These are phyloP conservation scores for Gymnocypris eckloni DNA, from an alignment of 2,797 vertebrate species.

Conservation along the genomic window DNA sequence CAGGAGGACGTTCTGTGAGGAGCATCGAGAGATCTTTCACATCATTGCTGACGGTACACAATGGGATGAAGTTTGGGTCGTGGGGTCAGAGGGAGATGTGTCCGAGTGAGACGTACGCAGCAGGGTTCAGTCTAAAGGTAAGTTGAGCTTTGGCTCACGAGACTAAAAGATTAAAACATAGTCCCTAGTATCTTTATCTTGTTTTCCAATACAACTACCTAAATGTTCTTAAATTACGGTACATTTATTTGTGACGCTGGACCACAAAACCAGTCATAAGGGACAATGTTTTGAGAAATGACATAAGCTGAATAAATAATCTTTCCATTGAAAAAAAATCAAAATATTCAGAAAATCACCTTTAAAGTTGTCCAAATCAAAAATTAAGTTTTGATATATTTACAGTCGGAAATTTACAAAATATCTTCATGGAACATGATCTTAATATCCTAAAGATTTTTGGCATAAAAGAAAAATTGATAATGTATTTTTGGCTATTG, in stretches of 20 bases:
- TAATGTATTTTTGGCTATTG: too few relatives aligned
- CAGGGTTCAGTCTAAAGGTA: conserved; percentile 47
- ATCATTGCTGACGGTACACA: background rate
- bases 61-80: conserved; percentile 19
- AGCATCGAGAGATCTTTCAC: background rate
- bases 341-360: too few relatives aligned
- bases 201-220: background rate
- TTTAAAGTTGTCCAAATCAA: too few relatives aligned
- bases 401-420: too few relatives aligned
- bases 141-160: background rate
- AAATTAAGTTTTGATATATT: too few relatives aligned
- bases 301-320: too few relatives aligned
- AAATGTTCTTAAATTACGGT: background rate
- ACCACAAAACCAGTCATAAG: background rate
- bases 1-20: background rate
- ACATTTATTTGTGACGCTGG: background rate
- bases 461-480: too few relatives aligned
- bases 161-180: too few relatives aligned
- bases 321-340: too few relatives aligned
- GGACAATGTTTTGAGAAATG: too few relatives aligned
- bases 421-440: too few relatives aligned
- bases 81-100: conserved; percentile 37
- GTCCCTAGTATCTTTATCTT: background rate
- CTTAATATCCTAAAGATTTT: too few relatives aligned
- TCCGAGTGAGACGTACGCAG: conserved; percentile 16